Evolutionary conservation across 2,888 invertebrate species (phyloP).

Genomic region (Lysandra bellargus): DNA sequence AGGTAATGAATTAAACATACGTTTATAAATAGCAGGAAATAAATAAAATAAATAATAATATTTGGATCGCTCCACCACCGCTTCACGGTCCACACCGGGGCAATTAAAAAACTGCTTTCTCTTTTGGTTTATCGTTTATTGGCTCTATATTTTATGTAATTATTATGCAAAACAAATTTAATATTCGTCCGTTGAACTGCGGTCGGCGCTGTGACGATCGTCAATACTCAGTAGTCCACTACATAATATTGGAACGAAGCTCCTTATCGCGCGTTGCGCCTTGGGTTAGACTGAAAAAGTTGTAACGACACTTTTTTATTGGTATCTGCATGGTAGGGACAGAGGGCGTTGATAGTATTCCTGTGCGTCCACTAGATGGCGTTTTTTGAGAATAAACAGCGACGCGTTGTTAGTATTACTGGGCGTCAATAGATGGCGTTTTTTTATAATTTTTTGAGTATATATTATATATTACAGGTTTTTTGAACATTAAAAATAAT

Average conservation of each 20-base stretch:
- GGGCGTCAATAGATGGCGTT: too few relatives aligned
- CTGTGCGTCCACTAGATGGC: too few relatives aligned
- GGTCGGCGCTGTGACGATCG: background rate
- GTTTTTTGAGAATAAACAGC: too few relatives aligned
- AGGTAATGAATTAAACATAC: background rate
- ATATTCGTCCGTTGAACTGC: conserved; percentile 19
- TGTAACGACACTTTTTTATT: too few relatives aligned
- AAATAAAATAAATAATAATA: background rate
- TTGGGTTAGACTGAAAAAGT: too few relatives aligned
- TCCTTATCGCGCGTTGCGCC: too few relatives aligned
- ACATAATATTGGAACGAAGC: background rate
- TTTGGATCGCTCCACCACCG: background rate
- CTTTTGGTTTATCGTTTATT: conserved; percentile 25
- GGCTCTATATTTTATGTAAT: conserved; percentile 12
- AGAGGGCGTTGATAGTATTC: too few relatives aligned
- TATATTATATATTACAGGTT: too few relatives aligned
- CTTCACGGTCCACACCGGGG: background rate
- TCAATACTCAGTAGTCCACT: background rate
- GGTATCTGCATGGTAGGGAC: too few relatives aligned
- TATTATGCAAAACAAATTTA: conserved; percentile 13
- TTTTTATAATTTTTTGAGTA: too few relatives aligned
- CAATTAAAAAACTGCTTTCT: conserved; percentile 21
- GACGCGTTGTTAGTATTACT: too few relatives aligned
- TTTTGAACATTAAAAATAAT: too few relatives aligned
- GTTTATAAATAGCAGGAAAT: background rate